Conservation (phyloP, 2,113 vertebrate genomes). For the Petromus typicus region DNA sequence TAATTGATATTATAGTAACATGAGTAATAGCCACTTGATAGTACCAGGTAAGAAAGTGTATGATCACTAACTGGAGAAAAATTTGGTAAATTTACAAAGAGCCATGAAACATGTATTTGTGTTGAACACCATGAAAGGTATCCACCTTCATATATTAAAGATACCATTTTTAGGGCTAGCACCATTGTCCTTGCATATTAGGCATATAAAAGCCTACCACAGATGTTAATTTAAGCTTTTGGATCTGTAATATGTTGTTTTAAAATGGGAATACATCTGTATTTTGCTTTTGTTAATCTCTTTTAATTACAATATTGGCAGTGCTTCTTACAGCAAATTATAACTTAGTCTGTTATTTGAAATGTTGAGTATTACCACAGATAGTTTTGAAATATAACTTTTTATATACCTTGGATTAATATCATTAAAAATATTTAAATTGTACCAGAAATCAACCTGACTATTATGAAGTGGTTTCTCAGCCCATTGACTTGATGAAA, state of each 20-base stretch:
- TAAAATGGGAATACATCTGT: neutral
- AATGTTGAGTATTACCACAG: conserved; percentile 12
- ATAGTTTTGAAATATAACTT: conserved; percentile 58
- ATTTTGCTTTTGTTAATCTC: conserved; percentile 24
- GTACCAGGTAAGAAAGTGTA: conserved; percentile 12
- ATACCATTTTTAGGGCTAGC: neutral
- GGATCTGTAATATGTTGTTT: neutral
- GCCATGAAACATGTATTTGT: conserved; percentile 2
- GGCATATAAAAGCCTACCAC: neutral
- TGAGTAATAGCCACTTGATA: neutral
- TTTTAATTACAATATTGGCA: conserved; percentile 41
- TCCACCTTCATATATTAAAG: conserved; percentile 35
- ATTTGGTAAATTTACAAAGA: conserved; percentile 30
- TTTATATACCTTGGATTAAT: conserved; percentile 68
- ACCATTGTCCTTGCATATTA: conserved; percentile 42
- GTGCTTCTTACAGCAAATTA: neutral
- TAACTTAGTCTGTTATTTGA: conserved; percentile 6
- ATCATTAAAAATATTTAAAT: conserved; percentile 59
- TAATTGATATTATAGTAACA: neutral
- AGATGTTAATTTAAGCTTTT: conserved; percentile 40
- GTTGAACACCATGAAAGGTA: conserved; percentile 51
- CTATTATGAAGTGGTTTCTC: conserved; percentile 98
- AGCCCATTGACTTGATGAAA: conserved; percentile 99
- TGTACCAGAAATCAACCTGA: conserved; percentile 96
- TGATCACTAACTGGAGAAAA: neutral